Conservation (phyloP, 1,140 invertebrate genomes). For the Coboldia fuscipes region DNA sequence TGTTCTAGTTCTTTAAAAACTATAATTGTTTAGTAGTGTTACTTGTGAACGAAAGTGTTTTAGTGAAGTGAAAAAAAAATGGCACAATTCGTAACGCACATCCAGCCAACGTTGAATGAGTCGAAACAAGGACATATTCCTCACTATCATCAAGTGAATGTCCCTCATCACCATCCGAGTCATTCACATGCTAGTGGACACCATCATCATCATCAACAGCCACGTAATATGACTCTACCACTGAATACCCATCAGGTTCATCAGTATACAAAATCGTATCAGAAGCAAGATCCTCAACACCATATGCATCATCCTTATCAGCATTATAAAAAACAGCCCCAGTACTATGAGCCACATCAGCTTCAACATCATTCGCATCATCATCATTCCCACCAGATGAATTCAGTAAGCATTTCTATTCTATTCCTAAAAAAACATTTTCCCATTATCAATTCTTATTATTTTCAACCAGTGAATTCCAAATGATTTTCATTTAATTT, state of each 20-base stretch:
- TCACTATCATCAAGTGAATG: conserved; percentile 19
- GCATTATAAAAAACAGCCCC: no score
- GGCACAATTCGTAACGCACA: conserved; percentile 32
- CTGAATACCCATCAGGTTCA: neutral
- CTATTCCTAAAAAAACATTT: no score
- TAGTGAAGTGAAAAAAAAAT: conserved; percentile 9
- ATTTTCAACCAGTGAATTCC: no score
- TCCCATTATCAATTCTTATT: no score
- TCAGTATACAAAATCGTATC: neutral
- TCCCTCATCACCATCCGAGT: conserved; percentile 17
- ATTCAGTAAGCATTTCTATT: no score
- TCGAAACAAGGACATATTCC: conserved; percentile 27
- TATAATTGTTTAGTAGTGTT: no score
- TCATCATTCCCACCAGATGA: no score
- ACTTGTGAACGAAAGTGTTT: no score
- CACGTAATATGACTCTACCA: neutral
- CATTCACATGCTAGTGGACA: conserved; percentile 20
- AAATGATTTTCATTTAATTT: no score
- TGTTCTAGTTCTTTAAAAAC: no score
- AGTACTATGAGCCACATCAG: no score
- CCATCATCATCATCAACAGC: conserved; percentile 18
- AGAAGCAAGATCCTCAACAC: conserved; percentile 7
- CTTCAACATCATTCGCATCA: no score
- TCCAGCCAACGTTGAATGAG: conserved; percentile 29
- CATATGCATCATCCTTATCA: conserved; percentile 8